These are phyloP conservation scores for Bufo bufo DNA, from an alignment of 2,113 vertebrate genomes.

Conservation along the genomic window DNA sequence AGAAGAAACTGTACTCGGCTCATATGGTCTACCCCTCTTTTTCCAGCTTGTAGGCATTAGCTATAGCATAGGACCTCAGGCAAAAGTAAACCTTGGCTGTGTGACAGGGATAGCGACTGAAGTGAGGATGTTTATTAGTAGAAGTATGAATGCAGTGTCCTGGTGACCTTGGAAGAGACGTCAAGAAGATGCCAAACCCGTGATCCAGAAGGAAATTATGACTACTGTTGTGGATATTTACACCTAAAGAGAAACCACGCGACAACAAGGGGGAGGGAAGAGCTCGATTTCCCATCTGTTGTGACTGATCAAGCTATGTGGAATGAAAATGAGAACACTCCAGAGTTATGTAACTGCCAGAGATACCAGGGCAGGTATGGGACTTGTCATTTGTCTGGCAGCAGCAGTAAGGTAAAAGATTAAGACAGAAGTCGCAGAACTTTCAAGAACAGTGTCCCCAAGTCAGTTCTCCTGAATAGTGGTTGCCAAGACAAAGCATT, in stretches of 20 bases:
- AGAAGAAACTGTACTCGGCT: constrained; percentile 52
- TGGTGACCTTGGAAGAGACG: constrained; percentile 71
- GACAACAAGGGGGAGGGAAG: constrained; percentile 26
- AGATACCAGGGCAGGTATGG: constrained; percentile 57
- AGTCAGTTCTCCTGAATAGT: constrained; percentile 53
- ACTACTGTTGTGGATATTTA: constrained; percentile 61
- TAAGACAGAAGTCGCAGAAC: constrained; percentile 67
- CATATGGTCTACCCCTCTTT: constrained; percentile 52
- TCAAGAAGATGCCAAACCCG: constrained; percentile 62
- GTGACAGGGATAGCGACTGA: constrained; percentile 23
- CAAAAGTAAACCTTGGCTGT: not conserved
- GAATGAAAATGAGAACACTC: constrained; percentile 72
- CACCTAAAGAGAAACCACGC: constrained; percentile 37
- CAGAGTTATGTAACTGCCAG: constrained; percentile 62
- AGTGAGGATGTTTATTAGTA: constrained; percentile 57
- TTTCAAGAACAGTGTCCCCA: constrained; percentile 33
- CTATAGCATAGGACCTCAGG: not conserved
- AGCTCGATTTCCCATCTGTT: constrained; percentile 54
- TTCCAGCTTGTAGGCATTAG: constrained; percentile 20
- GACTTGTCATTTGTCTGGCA: constrained; percentile 69
- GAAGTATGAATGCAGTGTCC: constrained; percentile 61
- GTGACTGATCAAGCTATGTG: constrained; percentile 63
- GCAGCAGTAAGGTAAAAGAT: constrained; percentile 63
- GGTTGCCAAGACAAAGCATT: constrained; percentile 63
- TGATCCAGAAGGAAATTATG: constrained; percentile 63